Evolutionary conservation across 2,113 vertebrate species (phyloP).

Genomic region (Mellivora capensis): DNA sequence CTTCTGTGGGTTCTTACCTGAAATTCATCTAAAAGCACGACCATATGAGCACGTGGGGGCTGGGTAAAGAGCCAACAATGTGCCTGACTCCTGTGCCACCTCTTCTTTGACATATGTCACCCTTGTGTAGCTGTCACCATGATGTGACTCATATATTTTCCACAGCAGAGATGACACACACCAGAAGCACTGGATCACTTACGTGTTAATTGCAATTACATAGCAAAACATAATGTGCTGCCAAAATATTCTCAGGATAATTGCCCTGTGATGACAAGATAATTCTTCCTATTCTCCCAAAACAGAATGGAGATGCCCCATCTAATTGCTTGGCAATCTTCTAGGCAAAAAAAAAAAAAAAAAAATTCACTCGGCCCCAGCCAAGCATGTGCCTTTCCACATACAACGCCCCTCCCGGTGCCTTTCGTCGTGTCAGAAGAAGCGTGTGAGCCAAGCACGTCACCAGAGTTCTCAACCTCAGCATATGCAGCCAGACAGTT

Average conservation of each 20-base stretch:
- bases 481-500: rapidly evolving
- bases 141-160: neutral
- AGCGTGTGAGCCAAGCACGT: rapidly evolving
- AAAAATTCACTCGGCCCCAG: neutral
- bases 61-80: neutral
- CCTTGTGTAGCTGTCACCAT: neutral
- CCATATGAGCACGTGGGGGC: rapidly evolving
- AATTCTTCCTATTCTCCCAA: slow-evolving; percentile 56
- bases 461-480: rapidly evolving
- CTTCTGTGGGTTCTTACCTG: neutral
- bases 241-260: slow-evolving; percentile 60
- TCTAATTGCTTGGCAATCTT: neutral
- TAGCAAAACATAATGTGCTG: slow-evolving; percentile 44
- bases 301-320: slow-evolving; percentile 26
- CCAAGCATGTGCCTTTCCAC: neutral
- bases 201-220: slow-evolving; percentile 40
- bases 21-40: neutral
- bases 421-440: neutral
- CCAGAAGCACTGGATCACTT: slow-evolving; percentile 53
- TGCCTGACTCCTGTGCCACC: neutral
- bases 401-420: neutral
- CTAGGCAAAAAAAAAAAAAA: neutral
- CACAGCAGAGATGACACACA: neutral
- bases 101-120: neutral
- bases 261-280: slow-evolving; percentile 50